Evolutionary conservation across 2,113 vertebrate genomes (phyloP).

Genomic region (Nycticorax nycticorax): DNA sequence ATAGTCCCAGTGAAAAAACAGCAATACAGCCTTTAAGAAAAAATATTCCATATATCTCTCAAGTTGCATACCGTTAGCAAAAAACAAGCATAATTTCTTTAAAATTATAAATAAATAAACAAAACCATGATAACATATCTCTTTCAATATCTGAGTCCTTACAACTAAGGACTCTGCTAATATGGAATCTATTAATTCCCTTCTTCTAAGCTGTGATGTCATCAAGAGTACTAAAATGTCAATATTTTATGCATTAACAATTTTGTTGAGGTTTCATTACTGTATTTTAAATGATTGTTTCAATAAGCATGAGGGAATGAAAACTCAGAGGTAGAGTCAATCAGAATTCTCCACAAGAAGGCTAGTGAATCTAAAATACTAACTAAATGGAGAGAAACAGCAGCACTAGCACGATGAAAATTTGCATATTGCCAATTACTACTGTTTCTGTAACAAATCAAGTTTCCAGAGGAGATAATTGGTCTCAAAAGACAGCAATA

Average conservation of each 20-base stretch:
- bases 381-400: neutral
- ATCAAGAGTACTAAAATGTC: neutral
- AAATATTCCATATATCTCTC: neutral
- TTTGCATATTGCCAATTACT: neutral
- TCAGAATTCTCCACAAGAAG: neutral
- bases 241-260: neutral
- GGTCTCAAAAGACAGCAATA: neutral
- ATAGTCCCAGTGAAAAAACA: neutral
- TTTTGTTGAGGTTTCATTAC: neutral
- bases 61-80: neutral
- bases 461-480: neutral
- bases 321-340: neutral
- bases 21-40: neutral
- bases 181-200: neutral
- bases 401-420: neutral
- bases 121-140: rapidly evolving
- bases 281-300: neutral
- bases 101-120: neutral
- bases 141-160: neutral
- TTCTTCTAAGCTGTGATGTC: neutral
- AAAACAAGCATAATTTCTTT: neutral
- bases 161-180: neutral
- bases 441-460: neutral
- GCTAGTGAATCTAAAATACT: neutral
- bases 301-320: neutral